Percentiles rank a stretch among this genome's conserved stretches.
These are phyloP conservation scores for Anhinga anhinga DNA, from an alignment of 2,113 vertebrate species.

Conservation along the genomic window DNA sequence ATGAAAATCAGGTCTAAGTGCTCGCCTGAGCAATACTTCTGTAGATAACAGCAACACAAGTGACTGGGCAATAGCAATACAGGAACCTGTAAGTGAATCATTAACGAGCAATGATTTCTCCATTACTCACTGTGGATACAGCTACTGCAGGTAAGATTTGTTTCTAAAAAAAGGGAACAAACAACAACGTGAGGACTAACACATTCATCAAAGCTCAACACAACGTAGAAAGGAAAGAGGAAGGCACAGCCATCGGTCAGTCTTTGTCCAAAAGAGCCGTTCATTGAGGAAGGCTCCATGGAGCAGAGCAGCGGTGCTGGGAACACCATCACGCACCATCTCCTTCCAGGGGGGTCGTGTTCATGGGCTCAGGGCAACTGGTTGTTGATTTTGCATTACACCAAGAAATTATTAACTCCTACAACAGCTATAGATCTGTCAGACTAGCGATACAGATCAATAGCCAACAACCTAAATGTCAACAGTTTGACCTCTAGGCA, in stretches of 20 bases:
- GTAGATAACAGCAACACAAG: neutral
- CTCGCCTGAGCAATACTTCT: neutral
- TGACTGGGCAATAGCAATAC: neutral
- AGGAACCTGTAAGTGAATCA: constrained; percentile 57
- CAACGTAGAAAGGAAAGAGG: neutral
- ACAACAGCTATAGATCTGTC: neutral
- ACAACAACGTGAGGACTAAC: neutral
- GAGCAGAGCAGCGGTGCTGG: neutral
- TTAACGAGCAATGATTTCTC: constrained; percentile 46
- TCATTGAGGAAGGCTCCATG: neutral
- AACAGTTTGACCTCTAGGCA: neutral
- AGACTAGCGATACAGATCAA: neutral
- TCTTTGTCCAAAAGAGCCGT: neutral
- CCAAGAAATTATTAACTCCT: constrained; percentile 39
- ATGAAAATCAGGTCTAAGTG: neutral
- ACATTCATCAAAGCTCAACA: neutral
- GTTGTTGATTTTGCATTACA: neutral
- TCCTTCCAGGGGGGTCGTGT: neutral
- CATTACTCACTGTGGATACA: constrained; percentile 30
- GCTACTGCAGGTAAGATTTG: neutral
- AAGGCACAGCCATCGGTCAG: neutral
- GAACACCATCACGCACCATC: neutral
- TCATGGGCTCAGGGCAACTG: neutral
- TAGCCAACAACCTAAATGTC: neutral
- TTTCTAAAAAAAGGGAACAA: constrained; percentile 45